A percentile compares a stretch with the other conserved stretches of the same genome.
Evolutionary conservation across 1,140 invertebrate species (phyloP).

Genomic region (Pteromalus puparum): DNA sequence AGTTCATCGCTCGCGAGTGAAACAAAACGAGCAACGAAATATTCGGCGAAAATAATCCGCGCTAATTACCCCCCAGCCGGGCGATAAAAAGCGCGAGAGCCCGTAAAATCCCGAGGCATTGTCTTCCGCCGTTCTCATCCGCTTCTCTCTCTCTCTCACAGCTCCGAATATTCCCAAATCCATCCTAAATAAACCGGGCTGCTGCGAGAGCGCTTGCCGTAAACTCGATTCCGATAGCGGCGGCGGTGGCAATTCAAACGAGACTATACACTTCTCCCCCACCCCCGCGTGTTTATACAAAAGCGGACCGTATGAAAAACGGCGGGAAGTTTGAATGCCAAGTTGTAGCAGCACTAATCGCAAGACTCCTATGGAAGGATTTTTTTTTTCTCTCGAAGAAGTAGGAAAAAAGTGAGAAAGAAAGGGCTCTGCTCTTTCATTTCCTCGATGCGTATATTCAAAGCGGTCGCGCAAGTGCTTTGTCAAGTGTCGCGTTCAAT

Average conservation of each 20-base stretch:
- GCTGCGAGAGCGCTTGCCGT: background rate
- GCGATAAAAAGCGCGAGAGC: background rate
- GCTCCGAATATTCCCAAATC: slow-evolving; percentile 41
- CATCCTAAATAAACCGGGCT: slow-evolving; percentile 39
- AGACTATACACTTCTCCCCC: background rate
- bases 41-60: slow-evolving; percentile 32
- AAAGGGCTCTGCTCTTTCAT: background rate
- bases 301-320: slow-evolving; percentile 10
- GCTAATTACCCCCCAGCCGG: slow-evolving; percentile 26
- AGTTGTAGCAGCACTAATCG: slow-evolving; percentile 22
- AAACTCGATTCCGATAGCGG: slow-evolving; percentile 30
- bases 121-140: slow-evolving; percentile 19
- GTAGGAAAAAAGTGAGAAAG: background rate
- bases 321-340: slow-evolving; percentile 20
- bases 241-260: background rate
- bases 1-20: background rate
- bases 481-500: background rate
- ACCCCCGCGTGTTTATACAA: background rate
- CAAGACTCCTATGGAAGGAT: no score
- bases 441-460: background rate
- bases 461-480: background rate
- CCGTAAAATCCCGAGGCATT: slow-evolving; percentile 24
- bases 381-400: slow-evolving; percentile 13
- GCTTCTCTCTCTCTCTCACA: background rate
- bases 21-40: background rate